phyloP scores from a whole-genome alignment of 2,113 vertebrate species.

The Carassius gibelio region DNA sequence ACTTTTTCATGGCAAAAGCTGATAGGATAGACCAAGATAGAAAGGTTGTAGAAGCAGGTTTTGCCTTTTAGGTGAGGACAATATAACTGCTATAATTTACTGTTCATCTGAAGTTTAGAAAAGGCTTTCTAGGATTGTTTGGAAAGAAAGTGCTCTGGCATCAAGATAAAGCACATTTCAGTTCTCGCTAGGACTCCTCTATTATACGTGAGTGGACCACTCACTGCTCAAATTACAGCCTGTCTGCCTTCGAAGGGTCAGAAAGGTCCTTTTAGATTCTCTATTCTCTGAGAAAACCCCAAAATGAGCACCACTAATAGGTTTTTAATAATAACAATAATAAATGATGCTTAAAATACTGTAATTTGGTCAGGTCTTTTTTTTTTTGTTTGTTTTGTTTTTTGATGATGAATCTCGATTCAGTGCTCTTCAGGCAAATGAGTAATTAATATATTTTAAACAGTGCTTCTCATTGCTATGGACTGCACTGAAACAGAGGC shows the following conservation, averaged over 20 bases:
- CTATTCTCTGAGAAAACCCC: slow-evolving; percentile 67
- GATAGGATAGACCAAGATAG: background rate
- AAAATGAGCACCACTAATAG: slow-evolving; percentile 69
- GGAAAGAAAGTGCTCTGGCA: slow-evolving; percentile 72
- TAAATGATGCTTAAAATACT: slow-evolving; percentile 71
- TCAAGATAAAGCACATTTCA: slow-evolving; percentile 72
- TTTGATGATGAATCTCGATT: slow-evolving; percentile 67
- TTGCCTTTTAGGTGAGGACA: slow-evolving; percentile 68
- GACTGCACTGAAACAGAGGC: background rate
- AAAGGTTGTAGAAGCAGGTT: slow-evolving; percentile 11
- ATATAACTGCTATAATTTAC: slow-evolving; percentile 77
- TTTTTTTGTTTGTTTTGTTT: slow-evolving; percentile 21
- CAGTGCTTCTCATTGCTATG: slow-evolving; percentile 62
- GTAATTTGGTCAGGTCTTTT: slow-evolving; percentile 64
- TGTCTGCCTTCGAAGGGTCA: slow-evolving; percentile 72
- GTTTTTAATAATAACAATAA: slow-evolving; percentile 58
- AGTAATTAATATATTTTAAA: slow-evolving; percentile 79
- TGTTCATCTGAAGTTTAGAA: slow-evolving; percentile 66
- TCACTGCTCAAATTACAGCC: slow-evolving; percentile 78
- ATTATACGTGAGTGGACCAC: slow-evolving; percentile 73
- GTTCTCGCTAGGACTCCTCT: slow-evolving; percentile 71
- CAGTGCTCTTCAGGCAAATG: slow-evolving; percentile 72
- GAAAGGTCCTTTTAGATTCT: slow-evolving; percentile 77
- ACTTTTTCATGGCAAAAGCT: background rate
- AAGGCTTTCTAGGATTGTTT: slow-evolving; percentile 71